Base-by-base conservation (phyloP, 2,797 vertebrate species). In the Molothrus aeneus region DNA sequence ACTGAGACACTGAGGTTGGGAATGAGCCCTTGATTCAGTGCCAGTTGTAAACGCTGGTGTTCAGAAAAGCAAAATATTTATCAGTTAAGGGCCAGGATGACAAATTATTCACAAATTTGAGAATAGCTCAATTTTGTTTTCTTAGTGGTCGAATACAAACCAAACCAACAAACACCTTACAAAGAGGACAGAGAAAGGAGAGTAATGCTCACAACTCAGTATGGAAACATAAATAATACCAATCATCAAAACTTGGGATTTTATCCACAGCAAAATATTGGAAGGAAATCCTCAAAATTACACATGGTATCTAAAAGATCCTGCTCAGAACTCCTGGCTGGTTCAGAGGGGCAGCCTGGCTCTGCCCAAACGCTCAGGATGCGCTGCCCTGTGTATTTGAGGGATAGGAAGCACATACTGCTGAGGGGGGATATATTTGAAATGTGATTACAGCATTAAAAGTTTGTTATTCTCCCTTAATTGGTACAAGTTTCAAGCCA, bases 161-260 rank as follows among this genome's bases (percentile, higher is more conserved):
- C 3, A 18, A 73, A 61, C 9, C 53, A 80, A 6, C 5, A 19
- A 66, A 51, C 2, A 60, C 14, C 20, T 66, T 32, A n/a, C 3
- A 26, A 53, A 26, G 5, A 73, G 17, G 31, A 29, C 16, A 57
- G 24, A 34, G 18, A 31, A 56, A 86, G 8, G 32, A 31, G 18
- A 45, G 3, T 3, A 47, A 43, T 12, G 26, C 7, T 85, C 73
- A 51, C 12, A 66, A 8, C 5, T 4, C 2, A 1, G 40, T 0
- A 6, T 0, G 9, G 43, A 63, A 70, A 31, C 1, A 3, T 3
- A 54, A 86, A 40, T 4, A 51, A 40, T 1, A 26, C 0, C 13
- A 29, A 5, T 16, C 29, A 64, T 4, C 10, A 40, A 60, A 73
- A 32, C 7, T 10, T 10, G 15, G 43, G 13, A 31, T 17, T 65